Base-by-base conservation (phyloP, 1,140 invertebrate genomes). In the Caenorhabditis briggsae region DNA sequence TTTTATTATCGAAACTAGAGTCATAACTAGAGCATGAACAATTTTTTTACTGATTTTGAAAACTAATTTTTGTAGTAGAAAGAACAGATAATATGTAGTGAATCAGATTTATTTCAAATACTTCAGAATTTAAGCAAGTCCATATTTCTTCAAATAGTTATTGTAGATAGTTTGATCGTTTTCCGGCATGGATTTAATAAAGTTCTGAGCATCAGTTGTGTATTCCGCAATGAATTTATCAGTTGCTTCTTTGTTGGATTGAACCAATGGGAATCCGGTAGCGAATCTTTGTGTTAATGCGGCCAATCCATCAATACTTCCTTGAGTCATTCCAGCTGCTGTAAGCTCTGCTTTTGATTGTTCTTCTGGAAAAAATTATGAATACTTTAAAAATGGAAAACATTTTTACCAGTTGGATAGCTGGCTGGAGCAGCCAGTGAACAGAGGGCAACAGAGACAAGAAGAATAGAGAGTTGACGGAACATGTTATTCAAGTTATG, bases 241-340 rank as follows among this genome's bases (percentile, higher is more conserved):
- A 61, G 23, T 61, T 25, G 59, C 59, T 61, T 61, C 20, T 25
- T 61, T 61, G 23, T 61, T 61, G 8, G 59, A 58, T 58, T 58
- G 55, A 58, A 58, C 18, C 64, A 70, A 18, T 70, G 64, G 64
- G 20, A 25, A 70, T 2, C 64, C 64, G 23, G 33, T 70, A 16
- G 41, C 64, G 18, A 70, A 70, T 43, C 64, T 12, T 25, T 70
- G 33, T 5, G 64, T 70, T 14, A 70, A 70, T 70, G 64, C 64
- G 23, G 33, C 33, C 18, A 70, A 70, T 70, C 64, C 64, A 70
- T 70, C 64, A 18, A 70, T 70, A 70, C 64, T 70, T 43, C 11
- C 2, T 46, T 70, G 64, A 46, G 64, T 70, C 64, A 70, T 70
- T 70, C 64, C 64, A 70, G 41, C 64, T 2, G 64, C 33, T n/a